phyloP scores from a whole-genome alignment of 2,888 invertebrate genomes.

The Pristionchus fissidentatus region DNA sequence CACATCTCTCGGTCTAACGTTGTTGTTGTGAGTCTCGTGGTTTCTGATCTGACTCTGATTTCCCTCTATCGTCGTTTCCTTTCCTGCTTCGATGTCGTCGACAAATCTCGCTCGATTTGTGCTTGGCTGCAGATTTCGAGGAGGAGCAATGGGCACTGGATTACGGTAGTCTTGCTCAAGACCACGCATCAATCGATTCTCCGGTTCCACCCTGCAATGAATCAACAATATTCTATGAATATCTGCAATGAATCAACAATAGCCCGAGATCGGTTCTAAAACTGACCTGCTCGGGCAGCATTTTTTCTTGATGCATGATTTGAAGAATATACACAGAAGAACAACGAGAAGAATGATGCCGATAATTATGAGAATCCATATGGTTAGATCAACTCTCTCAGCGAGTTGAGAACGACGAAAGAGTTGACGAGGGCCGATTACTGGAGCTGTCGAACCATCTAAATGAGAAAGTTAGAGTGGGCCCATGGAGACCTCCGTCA shows the following conservation, averaged over 20 bases:
- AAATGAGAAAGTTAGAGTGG: not conserved
- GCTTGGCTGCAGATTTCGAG: conserved; percentile 9
- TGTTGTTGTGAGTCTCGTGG: not conserved
- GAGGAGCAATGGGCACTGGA: not conserved
- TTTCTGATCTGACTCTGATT: not conserved
- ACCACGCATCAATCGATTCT: conserved; percentile 35
- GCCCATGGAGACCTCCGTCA: too few species aligned
- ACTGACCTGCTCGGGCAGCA: conserved; percentile 23
- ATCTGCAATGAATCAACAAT: not conserved
- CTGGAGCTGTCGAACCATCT: conserved; percentile 51
- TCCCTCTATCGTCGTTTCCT: conserved; percentile 6
- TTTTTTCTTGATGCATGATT: conserved; percentile 26
- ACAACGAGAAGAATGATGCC: conserved; percentile 49
- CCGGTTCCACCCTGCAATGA: conserved; percentile 33
- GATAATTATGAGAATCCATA: conserved; percentile 52
- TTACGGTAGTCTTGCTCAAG: conserved; percentile 44
- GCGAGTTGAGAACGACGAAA: conserved; percentile 45
- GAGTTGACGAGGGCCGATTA: conserved; percentile 45
- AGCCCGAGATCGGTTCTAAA: not conserved
- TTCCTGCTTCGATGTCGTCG: not conserved
- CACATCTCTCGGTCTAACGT: not conserved
- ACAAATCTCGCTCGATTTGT: conserved; percentile 41
- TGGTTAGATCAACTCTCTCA: conserved; percentile 48
- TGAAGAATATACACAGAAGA: conserved; percentile 53
- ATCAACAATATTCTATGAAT: not conserved